A percentile compares a stretch with the other conserved stretches of the same genome.
These are phyloP conservation scores for Parnassius apollo DNA, from an alignment of 2,888 invertebrate species.

Conservation along the genomic window DNA sequence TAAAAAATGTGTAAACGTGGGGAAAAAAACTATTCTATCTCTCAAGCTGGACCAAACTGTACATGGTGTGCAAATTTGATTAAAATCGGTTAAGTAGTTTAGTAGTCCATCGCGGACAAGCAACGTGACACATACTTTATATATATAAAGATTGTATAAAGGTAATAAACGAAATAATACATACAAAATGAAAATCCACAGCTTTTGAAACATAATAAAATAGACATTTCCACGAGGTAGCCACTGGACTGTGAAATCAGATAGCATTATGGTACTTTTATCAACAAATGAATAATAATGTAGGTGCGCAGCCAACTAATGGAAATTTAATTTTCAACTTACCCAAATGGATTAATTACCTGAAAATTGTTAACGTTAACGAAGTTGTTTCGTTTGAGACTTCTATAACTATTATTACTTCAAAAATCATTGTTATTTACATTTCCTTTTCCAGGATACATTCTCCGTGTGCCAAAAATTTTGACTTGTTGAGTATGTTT, in stretches of 20 bases:
- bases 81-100: no score
- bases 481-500: no score
- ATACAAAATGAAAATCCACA: neutral
- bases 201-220: conserved; percentile 5
- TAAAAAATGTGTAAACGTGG: no score
- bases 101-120: no score
- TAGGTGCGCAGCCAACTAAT: conserved; percentile 35
- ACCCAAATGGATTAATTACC: conserved; percentile 26
- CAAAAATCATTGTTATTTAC: no score
- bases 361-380: conserved; percentile 7
- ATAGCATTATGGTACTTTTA: conserved; percentile 37
- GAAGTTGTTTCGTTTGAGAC: conserved; percentile 3
- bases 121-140: no score
- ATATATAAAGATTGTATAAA: neutral
- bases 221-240: neutral
- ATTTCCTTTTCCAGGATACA: no score
- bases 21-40: no score
- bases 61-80: no score
- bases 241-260: conserved; percentile 38
- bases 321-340: conserved; percentile 36
- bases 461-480: no score
- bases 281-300: conserved; percentile 33
- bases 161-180: neutral
- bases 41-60: no score
- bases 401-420: neutral